A percentile compares a stretch with the other conserved stretches of the same genome.
Conservation (phyloP, 64 coral and sea anemone genomes). For the Pocillopora verrucosa region DNA sequence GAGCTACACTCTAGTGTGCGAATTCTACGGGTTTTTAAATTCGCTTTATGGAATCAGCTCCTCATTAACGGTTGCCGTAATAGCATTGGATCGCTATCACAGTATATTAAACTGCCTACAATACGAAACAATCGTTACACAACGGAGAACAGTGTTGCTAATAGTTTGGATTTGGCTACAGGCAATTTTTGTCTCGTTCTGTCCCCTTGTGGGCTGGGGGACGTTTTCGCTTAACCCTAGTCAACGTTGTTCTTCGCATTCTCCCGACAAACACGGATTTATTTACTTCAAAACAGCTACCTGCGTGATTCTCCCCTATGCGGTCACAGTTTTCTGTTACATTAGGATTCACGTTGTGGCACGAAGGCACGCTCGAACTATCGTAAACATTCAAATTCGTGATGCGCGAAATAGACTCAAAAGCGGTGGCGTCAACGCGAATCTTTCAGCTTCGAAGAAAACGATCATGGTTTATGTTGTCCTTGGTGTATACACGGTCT, state of each 20-base stretch:
- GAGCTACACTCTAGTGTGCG: slow-evolving; percentile 21
- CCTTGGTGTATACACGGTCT: slow-evolving; percentile 69
- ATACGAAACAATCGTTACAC: slow-evolving; percentile 84
- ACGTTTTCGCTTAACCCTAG: slow-evolving; percentile 35
- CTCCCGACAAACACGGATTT: slow-evolving; percentile 53
- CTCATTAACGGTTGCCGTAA: slow-evolving; percentile 76
- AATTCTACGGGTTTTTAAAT: slow-evolving; percentile 70
- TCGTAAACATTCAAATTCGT: slow-evolving; percentile 83
- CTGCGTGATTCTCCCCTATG: slow-evolving; percentile 60
- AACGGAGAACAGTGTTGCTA: slow-evolving; percentile 54
- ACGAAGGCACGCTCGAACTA: slow-evolving; percentile 78
- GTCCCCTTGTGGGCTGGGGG: slow-evolving; percentile 72
- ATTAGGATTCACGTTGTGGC: slow-evolving; percentile 85
- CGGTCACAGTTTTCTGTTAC: slow-evolving; percentile 80
- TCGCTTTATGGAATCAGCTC: slow-evolving; percentile 70
- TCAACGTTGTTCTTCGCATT: slow-evolving; percentile 66
- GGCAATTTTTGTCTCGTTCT: slow-evolving; percentile 54
- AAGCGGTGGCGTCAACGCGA: slow-evolving; percentile 12
- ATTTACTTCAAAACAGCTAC: slow-evolving; percentile 62
- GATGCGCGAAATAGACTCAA: slow-evolving; percentile 58
- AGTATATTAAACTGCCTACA: slow-evolving; percentile 85
- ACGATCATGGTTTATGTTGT: slow-evolving; percentile 83
- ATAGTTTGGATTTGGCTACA: slow-evolving; percentile 78
- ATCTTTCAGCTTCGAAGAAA: slow-evolving; percentile 65
- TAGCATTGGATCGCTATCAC: slow-evolving; percentile 84